These are phyloP conservation scores for Sinopyrophorus schimmeli DNA, from an alignment of 2,888 invertebrate genomes.

Conservation along the genomic window DNA sequence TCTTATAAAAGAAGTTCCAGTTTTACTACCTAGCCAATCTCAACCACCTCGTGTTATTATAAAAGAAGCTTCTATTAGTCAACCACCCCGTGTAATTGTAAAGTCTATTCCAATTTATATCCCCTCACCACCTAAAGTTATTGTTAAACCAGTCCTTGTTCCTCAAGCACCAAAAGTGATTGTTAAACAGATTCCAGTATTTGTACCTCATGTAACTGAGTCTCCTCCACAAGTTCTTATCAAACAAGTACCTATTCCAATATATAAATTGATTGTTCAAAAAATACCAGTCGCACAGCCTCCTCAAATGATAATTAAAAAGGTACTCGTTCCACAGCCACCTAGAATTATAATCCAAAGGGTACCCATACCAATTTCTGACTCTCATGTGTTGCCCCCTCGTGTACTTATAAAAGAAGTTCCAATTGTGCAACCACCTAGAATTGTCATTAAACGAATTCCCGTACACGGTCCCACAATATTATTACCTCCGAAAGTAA, in stretches of 20 bases:
- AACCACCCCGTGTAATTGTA: conserved; percentile 10
- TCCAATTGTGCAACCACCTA: conserved; percentile 3
- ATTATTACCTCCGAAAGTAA: conserved; percentile 4
- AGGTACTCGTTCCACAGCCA: conserved; percentile 15
- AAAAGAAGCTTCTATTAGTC: conserved; percentile 7
- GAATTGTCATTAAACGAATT: conserved; percentile 2
- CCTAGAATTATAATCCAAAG: conserved; percentile 11
- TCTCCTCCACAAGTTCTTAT: too few relatives aligned
- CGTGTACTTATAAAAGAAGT: neutral
- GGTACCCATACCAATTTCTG: conserved; percentile 8
- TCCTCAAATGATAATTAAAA: conserved; percentile 8
- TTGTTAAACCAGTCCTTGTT: conserved; percentile 9
- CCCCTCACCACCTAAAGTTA: neutral
- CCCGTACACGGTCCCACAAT: neutral
- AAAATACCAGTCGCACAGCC: neutral
- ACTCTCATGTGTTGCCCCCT: neutral
- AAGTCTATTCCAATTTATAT: too few relatives aligned
- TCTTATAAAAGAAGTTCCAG: conserved; percentile 10
- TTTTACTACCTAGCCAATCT: neutral
- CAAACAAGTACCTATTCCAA: neutral
- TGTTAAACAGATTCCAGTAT: conserved; percentile 8
- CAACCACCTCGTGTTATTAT: conserved; percentile 9
- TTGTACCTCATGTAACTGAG: neutral
- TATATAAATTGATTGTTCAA: too few relatives aligned
- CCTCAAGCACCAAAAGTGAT: conserved; percentile 9